Conservation (phyloP, 2,888 invertebrate species). For the Ophion ventricosus region DNA sequence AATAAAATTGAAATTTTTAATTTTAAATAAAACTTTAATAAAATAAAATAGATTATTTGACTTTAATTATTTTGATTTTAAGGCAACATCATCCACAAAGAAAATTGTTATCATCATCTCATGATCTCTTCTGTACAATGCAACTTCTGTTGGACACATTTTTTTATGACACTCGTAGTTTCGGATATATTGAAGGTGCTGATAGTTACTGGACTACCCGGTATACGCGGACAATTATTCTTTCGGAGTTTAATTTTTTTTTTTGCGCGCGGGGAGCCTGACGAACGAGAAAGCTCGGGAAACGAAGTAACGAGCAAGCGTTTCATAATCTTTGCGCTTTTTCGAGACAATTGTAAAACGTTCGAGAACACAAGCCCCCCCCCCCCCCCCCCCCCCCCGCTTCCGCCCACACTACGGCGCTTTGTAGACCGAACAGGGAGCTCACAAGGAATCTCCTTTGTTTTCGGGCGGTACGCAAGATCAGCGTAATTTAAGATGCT, state of each 20-base stretch:
- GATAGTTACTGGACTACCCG: background rate
- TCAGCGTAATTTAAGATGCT: conserved; percentile 46
- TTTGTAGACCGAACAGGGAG: background rate
- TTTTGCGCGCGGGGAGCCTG: background rate
- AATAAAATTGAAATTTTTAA: too few relatives aligned
- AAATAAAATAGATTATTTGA: too few relatives aligned
- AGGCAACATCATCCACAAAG: background rate
- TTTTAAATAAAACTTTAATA: too few relatives aligned
- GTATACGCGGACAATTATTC: background rate
- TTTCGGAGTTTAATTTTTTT: background rate
- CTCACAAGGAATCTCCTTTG: conserved; percentile 11
- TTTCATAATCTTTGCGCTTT: background rate
- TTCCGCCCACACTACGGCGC: background rate
- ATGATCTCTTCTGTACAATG: background rate
- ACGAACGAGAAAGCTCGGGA: background rate
- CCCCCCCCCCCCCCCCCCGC: background rate
- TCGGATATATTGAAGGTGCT: background rate
- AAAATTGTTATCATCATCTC: background rate
- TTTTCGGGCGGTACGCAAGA: conserved; percentile 24
- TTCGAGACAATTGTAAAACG: conserved; percentile 5
- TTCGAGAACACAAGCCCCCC: background rate
- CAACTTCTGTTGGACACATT: background rate
- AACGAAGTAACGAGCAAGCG: background rate
- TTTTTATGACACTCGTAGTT: background rate
- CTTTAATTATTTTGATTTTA: too few relatives aligned